Percentiles rank a stretch among this genome's conserved stretches.
Evolutionary conservation across 2,113 vertebrate species (phyloP).

Genomic region (Platanista minor): DNA sequence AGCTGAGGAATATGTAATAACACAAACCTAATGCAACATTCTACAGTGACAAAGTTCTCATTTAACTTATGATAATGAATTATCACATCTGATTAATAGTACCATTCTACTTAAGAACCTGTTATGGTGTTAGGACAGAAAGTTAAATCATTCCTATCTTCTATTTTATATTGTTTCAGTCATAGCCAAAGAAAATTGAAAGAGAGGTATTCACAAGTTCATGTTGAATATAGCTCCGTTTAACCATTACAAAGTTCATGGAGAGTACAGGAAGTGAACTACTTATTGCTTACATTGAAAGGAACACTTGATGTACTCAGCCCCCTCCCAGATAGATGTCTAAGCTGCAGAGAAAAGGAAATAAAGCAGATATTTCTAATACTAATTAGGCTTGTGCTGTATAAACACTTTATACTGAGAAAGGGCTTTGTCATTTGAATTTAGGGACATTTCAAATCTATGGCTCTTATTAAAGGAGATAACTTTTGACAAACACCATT

Average conservation of each 20-base stretch:
- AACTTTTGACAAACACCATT: constrained; percentile 70
- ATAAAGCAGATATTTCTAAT: constrained; percentile 63
- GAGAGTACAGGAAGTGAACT: constrained; percentile 75
- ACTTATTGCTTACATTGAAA: constrained; percentile 68
- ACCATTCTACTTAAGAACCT: not conserved
- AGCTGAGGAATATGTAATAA: not conserved
- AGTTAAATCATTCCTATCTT: constrained; percentile 24
- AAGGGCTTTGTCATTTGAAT: constrained; percentile 72
- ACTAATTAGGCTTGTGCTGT: constrained; percentile 54
- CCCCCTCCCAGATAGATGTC: constrained; percentile 9
- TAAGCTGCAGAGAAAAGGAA: constrained; percentile 37
- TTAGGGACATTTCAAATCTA: constrained; percentile 69
- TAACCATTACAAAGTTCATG: constrained; percentile 78
- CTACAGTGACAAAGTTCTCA: not conserved
- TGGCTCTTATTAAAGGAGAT: constrained; percentile 65
- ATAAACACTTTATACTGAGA: constrained; percentile 69
- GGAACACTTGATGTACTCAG: not conserved
- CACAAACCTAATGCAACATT: not conserved
- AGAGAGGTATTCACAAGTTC: constrained; percentile 45
- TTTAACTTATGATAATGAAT: constrained; percentile 41
- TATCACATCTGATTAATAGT: constrained; percentile 13
- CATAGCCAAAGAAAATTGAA: constrained; percentile 28
- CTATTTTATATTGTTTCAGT: not conserved
- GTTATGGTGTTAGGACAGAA: not conserved
- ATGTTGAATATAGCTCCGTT: constrained; percentile 59